These are phyloP conservation scores for Hippocampus kuda DNA, from an alignment of 2,797 vertebrate genomes.

Conservation along the genomic window DNA sequence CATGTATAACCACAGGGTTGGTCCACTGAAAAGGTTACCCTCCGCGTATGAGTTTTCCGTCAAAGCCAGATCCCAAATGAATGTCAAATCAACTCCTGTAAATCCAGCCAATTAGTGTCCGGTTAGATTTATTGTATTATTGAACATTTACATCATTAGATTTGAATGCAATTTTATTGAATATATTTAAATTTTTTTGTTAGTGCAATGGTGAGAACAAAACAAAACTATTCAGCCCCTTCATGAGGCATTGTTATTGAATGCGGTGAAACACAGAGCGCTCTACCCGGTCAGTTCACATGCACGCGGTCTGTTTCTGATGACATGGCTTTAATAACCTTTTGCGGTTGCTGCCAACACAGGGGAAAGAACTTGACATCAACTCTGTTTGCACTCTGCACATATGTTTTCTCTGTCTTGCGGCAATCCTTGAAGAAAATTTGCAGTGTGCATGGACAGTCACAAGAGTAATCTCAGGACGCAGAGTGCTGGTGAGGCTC, in stretches of 20 bases:
- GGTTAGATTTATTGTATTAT: too few relatives aligned
- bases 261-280: background rate
- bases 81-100: background rate
- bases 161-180: background rate
- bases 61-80: background rate
- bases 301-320: background rate
- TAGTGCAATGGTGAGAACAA: background rate
- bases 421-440: slow-evolving; percentile 4
- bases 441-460: background rate
- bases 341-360: background rate
- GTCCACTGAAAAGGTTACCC: background rate
- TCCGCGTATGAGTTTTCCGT: background rate
- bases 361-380: background rate
- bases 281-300: background rate
- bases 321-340: slow-evolving; percentile 1
- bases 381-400: slow-evolving; percentile 3
- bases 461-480: slow-evolving; percentile 16
- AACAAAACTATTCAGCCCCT: too few relatives aligned
- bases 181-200: background rate
- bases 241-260: background rate
- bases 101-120: background rate
- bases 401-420: slow-evolving; percentile 8
- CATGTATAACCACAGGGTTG: background rate
- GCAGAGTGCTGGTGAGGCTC: slow-evolving; percentile 32
- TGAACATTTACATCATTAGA: background rate